Evolutionary conservation across 2,113 vertebrate genomes (phyloP).

Genomic region (Malurus elegans): DNA sequence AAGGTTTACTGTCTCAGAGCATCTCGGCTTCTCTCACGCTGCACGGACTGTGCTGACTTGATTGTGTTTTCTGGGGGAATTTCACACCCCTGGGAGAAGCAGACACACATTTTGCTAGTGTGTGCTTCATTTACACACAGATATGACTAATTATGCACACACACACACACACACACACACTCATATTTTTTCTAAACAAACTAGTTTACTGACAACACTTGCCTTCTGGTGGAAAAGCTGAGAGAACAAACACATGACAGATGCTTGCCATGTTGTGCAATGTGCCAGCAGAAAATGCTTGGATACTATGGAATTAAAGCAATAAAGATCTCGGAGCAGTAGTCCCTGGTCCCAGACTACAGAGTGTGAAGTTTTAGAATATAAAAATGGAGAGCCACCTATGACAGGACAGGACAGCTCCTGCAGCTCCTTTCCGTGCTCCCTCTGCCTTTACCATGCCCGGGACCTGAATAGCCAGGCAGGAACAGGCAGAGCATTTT

Average conservation of each 20-base stretch:
- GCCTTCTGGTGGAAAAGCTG: conserved; percentile 21
- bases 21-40: neutral
- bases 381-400: neutral
- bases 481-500: neutral
- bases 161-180: neutral
- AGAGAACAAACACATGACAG: conserved; percentile 38
- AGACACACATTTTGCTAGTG: neutral
- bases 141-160: neutral
- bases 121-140: neutral
- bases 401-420: neutral
- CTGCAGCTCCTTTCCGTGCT: neutral
- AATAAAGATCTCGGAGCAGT: neutral
- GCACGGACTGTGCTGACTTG: neutral
- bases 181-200: conserved; percentile 10
- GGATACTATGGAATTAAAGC: neutral
- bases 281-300: neutral
- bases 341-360: neutral
- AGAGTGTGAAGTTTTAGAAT: neutral
- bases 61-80: neutral
- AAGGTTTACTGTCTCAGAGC: neutral
- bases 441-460: neutral
- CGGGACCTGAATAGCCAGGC: neutral
- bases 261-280: neutral
- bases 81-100: neutral
- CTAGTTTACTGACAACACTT: conserved; percentile 27